These are phyloP conservation scores for Eueremaeus valkanovi DNA, from an alignment of 2,888 invertebrate species.

Conservation along the genomic window DNA sequence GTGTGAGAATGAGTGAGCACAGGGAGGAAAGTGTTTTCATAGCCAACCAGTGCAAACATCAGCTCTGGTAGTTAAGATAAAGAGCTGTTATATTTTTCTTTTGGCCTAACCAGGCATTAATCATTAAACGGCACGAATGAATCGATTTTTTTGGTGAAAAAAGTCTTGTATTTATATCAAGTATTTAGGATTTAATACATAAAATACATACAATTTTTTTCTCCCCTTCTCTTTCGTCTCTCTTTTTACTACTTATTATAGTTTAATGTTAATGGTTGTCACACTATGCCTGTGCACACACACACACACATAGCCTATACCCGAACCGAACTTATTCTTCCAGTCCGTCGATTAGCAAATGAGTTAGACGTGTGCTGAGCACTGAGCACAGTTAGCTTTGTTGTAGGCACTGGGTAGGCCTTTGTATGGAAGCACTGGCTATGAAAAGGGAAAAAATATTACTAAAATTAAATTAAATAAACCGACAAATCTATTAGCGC, in stretches of 20 bases:
- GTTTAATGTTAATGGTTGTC: too few relatives aligned
- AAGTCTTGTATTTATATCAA: constrained; percentile 1
- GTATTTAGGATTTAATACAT: not conserved
- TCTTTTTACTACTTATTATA: too few relatives aligned
- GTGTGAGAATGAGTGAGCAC: not conserved
- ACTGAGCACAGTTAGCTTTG: too few relatives aligned
- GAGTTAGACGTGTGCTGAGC: not conserved
- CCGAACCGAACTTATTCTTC: not conserved
- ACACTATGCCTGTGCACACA: too few relatives aligned
- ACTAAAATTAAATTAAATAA: constrained; percentile 2
- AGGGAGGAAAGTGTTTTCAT: not conserved
- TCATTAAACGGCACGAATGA: constrained; percentile 20
- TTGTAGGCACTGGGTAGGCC: too few relatives aligned
- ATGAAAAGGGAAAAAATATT: constrained; percentile 6
- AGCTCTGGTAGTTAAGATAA: constrained; percentile 31
- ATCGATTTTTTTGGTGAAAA: not conserved
- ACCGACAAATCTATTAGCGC: not conserved
- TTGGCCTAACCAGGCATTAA: constrained; percentile 25
- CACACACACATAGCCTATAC: too few relatives aligned
- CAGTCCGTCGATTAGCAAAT: constrained; percentile 2
- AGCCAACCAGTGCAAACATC: not conserved
- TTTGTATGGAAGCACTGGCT: not conserved
- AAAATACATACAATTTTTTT: too few relatives aligned
- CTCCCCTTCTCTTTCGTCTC: too few relatives aligned
- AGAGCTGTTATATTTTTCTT: constrained; percentile 24